Conservation (phyloP, 2,888 invertebrate genomes). For the Machimus atricapillus region DNA sequence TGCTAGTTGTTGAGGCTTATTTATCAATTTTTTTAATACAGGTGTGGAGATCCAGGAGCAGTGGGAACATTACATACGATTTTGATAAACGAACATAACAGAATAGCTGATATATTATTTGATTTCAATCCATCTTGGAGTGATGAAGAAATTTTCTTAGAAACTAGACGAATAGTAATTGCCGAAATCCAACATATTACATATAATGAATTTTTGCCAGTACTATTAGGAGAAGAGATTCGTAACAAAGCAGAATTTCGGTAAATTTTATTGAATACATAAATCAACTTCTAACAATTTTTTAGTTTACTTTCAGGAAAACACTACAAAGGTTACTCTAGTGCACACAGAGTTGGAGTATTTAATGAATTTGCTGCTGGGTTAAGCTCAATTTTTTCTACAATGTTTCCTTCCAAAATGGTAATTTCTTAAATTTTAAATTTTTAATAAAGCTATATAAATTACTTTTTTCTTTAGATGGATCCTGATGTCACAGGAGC, state of each 20-base stretch:
- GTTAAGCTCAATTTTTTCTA: constrained; percentile 75
- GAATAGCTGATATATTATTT: constrained; percentile 74
- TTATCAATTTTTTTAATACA: constrained; percentile 48
- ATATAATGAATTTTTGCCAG: constrained; percentile 81
- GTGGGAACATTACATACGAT: constrained; percentile 76
- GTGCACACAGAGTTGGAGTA: constrained; percentile 78
- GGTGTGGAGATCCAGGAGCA: constrained; percentile 71
- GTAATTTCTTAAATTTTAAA: constrained; percentile 58
- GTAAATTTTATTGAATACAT: constrained; percentile 61
- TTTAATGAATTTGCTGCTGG: constrained; percentile 80
- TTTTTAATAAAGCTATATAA: background rate
- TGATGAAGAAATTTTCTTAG: constrained; percentile 77
- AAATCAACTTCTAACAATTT: background rate
- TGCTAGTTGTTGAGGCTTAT: background rate
- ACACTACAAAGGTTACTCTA: constrained; percentile 82
- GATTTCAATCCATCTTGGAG: constrained; percentile 80
- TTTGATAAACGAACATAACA: constrained; percentile 79
- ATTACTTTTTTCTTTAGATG: constrained; percentile 60
- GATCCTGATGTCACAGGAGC: constrained; percentile 65
- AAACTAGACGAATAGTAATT: constrained; percentile 76
- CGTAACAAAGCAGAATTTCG: constrained; percentile 63
- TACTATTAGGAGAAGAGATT: constrained; percentile 70
- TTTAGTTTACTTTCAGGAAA: constrained; percentile 72
- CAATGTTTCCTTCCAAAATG: constrained; percentile 76
- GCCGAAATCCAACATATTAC: constrained; percentile 86